Base-by-base conservation (phyloP, 2,888 invertebrate genomes). In the Trichopoda pennipes region DNA sequence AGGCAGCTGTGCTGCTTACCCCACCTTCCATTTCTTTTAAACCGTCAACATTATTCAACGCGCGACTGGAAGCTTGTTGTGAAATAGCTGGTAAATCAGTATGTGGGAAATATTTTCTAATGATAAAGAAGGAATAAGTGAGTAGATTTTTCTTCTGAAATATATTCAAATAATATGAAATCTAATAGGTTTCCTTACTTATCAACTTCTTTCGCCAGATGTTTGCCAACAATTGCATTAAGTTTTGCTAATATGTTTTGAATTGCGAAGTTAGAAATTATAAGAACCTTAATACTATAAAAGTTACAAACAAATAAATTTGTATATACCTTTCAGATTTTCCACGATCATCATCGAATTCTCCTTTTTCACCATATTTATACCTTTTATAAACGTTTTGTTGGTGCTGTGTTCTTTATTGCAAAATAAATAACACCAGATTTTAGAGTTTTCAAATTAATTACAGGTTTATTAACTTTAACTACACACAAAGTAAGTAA, bases 81-180 rank as follows among this genome's bases (percentile, higher is more conserved):
- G 93, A 94, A 10, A 94, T 92, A 6, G 76, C 85, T 23, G 86
- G 86, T 4, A 86, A 77, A 47, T 92, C 91, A 0, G 91, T 90
- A n/a, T 91, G 0, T 93, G 92, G 0, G 94, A 93, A 6, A 96
- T 93, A 85, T 95, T 96, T 83, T 96, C 95, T 80, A 95, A 94
- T 0, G 96, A 96, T 88, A 95, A 94, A 0, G 96, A 95, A 78
- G 96, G 93, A 16, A 94, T 93, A n/a, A 95, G 91, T 1, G 88
- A 89, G 93, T 91, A 32, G 90, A 90, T 81, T 88, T 88, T 63
- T 90, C 90, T 28, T 86, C 88, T 60, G 90, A 53, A 28, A 44
- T 44, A 17, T 72, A 23, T 9, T 49, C 8, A 44, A 19, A 7
- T 16, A 44, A 44, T 28, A 44, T 44, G 4, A 32, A 35, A 47